Percentiles rank a stretch among this genome's conserved stretches.
Conservation (phyloP, 2,888 invertebrate species). For the Melinaea marsaeus region DNA sequence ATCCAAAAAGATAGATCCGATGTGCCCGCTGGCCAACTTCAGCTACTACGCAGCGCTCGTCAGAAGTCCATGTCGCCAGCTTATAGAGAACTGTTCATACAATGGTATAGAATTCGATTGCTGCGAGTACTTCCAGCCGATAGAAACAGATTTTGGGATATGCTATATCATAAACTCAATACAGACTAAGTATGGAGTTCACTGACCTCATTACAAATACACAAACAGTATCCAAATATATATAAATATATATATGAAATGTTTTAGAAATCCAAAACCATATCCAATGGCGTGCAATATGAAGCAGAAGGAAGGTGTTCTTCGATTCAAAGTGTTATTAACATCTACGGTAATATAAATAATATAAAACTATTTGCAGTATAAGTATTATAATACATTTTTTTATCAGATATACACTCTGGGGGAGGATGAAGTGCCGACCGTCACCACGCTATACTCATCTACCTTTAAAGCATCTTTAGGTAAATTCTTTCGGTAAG, state of each 20-base stretch:
- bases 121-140: constrained; percentile 78
- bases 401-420: constrained; percentile 77
- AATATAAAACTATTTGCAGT: background rate
- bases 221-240: background rate
- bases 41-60: constrained; percentile 78
- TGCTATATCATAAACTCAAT: constrained; percentile 80
- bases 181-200: constrained; percentile 66
- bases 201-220: too few species aligned
- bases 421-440: constrained; percentile 83
- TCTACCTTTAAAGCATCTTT: constrained; percentile 75
- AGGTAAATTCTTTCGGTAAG: constrained; percentile 54
- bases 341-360: constrained; percentile 64
- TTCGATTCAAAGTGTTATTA: constrained; percentile 69
- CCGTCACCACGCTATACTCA: constrained; percentile 80
- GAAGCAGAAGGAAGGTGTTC: constrained; percentile 65
- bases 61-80: constrained; percentile 67
- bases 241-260: background rate
- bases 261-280: constrained; percentile 51
- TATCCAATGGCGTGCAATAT: constrained; percentile 75
- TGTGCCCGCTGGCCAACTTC: constrained; percentile 80
- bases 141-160: constrained; percentile 78
- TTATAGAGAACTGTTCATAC: constrained; percentile 75
- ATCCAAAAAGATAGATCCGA: constrained; percentile 59
- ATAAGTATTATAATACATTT: background rate
- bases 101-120: constrained; percentile 76